Evolutionary conservation across 2,113 vertebrate species (phyloP).

Genomic region (Eulemur rufifrons): DNA sequence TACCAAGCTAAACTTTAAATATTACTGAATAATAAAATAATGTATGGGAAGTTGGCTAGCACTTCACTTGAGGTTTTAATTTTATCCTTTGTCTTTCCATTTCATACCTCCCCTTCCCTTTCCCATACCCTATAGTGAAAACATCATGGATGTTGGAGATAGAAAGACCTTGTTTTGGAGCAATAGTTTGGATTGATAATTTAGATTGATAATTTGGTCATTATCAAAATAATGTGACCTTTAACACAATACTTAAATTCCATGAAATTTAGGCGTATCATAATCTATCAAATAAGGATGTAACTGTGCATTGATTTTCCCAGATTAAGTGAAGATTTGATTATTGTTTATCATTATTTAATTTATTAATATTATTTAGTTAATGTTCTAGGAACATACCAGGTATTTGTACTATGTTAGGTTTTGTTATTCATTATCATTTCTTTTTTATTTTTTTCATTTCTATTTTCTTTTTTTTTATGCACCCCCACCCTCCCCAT

Average conservation of each 20-base stretch:
- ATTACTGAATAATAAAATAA: not conserved
- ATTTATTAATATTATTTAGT: not conserved
- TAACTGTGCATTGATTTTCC: not conserved
- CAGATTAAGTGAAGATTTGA: not conserved
- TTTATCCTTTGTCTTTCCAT: not conserved
- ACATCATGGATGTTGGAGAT: not conserved
- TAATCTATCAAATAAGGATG: not conserved
- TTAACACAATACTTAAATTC: not conserved
- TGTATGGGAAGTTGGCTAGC: not conserved
- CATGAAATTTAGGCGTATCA: not conserved
- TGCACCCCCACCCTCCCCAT: not conserved
- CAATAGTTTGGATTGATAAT: no score
- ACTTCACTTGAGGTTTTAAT: not conserved
- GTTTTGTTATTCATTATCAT: not conserved
- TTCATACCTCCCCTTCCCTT: not conserved
- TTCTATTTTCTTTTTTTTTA: no score
- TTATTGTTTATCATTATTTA: not conserved
- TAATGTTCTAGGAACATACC: not conserved
- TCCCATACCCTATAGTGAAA: not conserved
- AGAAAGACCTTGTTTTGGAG: not conserved
- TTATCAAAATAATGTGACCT: not conserved
- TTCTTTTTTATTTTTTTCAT: not conserved
- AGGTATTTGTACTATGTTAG: not conserved
- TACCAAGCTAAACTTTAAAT: not conserved
- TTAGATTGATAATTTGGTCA: not conserved